These are phyloP conservation scores for Xestobium rufovillosum DNA, from an alignment of 2,888 invertebrate species.

Conservation along the genomic window DNA sequence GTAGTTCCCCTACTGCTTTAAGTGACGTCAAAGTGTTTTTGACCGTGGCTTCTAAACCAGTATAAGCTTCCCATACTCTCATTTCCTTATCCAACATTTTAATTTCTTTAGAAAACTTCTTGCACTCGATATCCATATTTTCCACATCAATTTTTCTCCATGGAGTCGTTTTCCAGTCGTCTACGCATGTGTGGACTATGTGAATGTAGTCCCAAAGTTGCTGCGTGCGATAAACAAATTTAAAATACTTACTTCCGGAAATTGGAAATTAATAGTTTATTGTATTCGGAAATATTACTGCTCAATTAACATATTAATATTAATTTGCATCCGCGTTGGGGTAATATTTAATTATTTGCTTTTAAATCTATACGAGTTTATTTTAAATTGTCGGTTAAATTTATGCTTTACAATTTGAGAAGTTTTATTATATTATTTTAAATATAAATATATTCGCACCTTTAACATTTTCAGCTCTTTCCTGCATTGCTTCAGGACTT, in stretches of 20 bases:
- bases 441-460: conserved; percentile 52
- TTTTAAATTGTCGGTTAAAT: no score
- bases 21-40: conserved; percentile 95
- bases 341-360: no score
- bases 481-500: conserved; percentile 82
- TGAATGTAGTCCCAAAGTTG: conserved; percentile 94
- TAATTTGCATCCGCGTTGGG: no score
- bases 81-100: conserved; percentile 91
- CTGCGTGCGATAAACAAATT: no score
- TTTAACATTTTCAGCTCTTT: conserved; percentile 83
- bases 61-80: conserved; percentile 89
- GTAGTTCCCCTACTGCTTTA: conserved; percentile 89
- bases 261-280: no score
- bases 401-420: no score
- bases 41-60: conserved; percentile 80
- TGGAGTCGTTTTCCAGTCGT: conserved; percentile 95
- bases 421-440: no score
- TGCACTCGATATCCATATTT: conserved; percentile 98
- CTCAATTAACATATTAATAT: no score
- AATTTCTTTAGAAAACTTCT: conserved; percentile 93
- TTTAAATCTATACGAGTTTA: no score
- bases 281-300: no score
- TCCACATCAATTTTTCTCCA: conserved; percentile 97
- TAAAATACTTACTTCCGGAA: no score
- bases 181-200: conserved; percentile 84